Conservation (phyloP, 2,113 vertebrate species). For the Chaetodon auriga region DNA sequence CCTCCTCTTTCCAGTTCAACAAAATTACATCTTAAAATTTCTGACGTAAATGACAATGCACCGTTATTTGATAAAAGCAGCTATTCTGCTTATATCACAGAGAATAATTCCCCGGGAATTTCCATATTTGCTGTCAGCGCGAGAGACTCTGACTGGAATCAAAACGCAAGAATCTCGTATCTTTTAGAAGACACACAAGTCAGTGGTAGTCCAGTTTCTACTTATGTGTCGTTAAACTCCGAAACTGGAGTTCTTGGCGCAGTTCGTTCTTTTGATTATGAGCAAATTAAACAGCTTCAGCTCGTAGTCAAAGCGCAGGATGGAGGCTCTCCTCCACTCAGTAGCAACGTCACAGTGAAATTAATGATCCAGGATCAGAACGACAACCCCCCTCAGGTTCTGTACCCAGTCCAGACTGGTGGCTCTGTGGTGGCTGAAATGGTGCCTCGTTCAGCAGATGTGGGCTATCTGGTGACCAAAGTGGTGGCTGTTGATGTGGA, state of each 20-base stretch:
- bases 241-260: conserved; percentile 57
- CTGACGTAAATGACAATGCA: conserved; percentile 64
- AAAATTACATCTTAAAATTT: conserved; percentile 45
- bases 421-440: too few relatives aligned
- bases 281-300: conserved; percentile 60
- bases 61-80: conserved; percentile 33
- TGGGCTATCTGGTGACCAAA: not conserved
- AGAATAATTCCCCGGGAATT: conserved; percentile 52
- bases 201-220: conserved; percentile 42
- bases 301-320: conserved; percentile 59
- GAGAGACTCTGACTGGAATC: conserved; percentile 50
- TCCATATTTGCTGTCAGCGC: conserved; percentile 43
- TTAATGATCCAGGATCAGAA: too few relatives aligned
- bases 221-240: conserved; percentile 58
- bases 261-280: conserved; percentile 64
- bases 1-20: conserved; percentile 30
- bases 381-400: too few relatives aligned
- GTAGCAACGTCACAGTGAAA: too few relatives aligned
- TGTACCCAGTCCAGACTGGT: too few relatives aligned
- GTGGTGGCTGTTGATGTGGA: too few relatives aligned
- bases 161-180: conserved; percentile 63
- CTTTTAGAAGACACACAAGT: conserved; percentile 63
- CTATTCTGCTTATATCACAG: conserved; percentile 34
- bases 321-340: conserved; percentile 49
- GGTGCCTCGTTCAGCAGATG: conserved; percentile 25